Conservation (phyloP, 2,797 vertebrate genomes). For the Trichosurus vulpecula region DNA sequence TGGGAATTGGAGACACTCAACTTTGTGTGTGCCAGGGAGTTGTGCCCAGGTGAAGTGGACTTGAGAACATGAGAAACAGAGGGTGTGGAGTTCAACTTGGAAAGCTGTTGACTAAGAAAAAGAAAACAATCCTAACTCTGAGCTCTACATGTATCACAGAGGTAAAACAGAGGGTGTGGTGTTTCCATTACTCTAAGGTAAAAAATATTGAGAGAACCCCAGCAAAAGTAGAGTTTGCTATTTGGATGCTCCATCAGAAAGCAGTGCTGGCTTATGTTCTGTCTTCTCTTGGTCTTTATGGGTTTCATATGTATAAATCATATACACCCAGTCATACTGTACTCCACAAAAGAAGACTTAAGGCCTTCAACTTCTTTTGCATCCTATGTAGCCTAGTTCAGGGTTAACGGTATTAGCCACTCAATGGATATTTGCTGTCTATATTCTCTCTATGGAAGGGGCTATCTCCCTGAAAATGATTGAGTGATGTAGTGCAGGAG, state of each 20-base stretch:
- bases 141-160: background rate
- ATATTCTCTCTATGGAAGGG: background rate
- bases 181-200: slow-evolving; percentile 26
- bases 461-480: background rate
- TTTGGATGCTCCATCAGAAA: slow-evolving; percentile 47
- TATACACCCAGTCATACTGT: background rate
- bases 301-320: background rate
- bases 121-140: background rate
- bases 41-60: background rate
- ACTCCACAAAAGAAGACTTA: background rate
- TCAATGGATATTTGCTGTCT: background rate
- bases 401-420: background rate
- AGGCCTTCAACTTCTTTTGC: background rate
- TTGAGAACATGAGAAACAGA: background rate
- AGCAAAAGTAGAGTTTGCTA: slow-evolving; percentile 34
- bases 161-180: background rate
- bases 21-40: too few relatives aligned
- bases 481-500: background rate
- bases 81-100: background rate
- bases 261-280: background rate
- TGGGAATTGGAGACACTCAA: background rate
- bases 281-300: background rate
- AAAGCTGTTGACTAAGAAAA: background rate
- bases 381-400: background rate
- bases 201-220: slow-evolving; percentile 27